Evolutionary conservation across 2,888 invertebrate genomes (phyloP), one percentile per base, ranked within the genome.

Genomic region (Machimus rusticus): DNA sequence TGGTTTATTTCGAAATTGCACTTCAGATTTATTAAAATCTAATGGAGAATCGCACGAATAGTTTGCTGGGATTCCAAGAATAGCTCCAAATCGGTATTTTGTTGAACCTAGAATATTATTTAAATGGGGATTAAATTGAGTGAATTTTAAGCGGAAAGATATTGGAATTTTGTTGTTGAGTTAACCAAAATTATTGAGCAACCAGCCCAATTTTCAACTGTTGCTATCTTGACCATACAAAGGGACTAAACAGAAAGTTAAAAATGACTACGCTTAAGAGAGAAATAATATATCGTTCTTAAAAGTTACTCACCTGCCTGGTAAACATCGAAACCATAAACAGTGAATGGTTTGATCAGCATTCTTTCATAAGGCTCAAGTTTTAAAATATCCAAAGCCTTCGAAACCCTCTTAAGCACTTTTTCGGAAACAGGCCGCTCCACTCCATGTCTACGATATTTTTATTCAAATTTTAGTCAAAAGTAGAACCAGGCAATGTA

Each of bases 61-160:
- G 91, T 95, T 96, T 0, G 93, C 93, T 19, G 98, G 98, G 76
- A 98, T 93, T 5, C 97, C 98, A 89, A 98, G 91, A 57, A 94
- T 92, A 23, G 94, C 95, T 16, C 97, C 97, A 92, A 92, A 94
- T 85, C 92, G 93, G 77, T 93, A 93, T 89, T 93, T 93, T 5
- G 93, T 92, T 87, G 94, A 94, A 31, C 95, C 94, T 94, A 55
- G 46, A 1, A 82, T 43, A 78, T 39, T 6, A 9, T 66, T 14
- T 19, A 12, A 66, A 12, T 23, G 5, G 6, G 6, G 16, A 8
- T 34, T 34, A 6, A 34, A 34, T 34, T 34, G 2, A 34, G 43
- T 43, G 43, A 39, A 39, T 39, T 37, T 37, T 23, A 55, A 31
- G 5, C 34, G 5, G 0, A 34, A 34, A 6, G 5, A 28, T 28